Base-by-base conservation (phyloP, 2,113 vertebrate genomes). In the Microtus ochrogaster region DNA sequence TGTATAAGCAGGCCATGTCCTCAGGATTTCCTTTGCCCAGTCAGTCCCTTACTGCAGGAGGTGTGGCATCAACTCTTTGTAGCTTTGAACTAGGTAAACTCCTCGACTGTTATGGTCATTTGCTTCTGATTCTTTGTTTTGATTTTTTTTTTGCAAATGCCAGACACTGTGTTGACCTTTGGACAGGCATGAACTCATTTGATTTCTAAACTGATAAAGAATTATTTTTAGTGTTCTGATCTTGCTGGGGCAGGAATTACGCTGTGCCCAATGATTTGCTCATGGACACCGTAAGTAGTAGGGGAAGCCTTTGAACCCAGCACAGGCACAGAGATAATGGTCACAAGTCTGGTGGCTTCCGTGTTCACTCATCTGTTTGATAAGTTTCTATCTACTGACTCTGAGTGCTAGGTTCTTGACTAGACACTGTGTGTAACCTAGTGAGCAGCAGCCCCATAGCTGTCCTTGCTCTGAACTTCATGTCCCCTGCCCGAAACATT, bases 181-280 rank as follows among this genome's bases (percentile, higher is more conserved):
- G 22, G 33, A 55, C 58, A 68, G 52, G 47, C 2, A 49, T 73
- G 49, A 22, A 47, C 36, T 78, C 44, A 52, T 52, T 90, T 91
- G 77, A 52, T 86, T 86, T 92, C 63, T 73, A 52, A 68, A 52
- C 88, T 70, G 39, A 13, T 44, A 86, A 58, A 70, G n/a, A 79
- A 10, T 11, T 7, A 30, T 7, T 89, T 89, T 94, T 78, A 4
- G 74, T 28, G 10, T 90, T 91, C 68, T 74, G 36, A 76, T 61
- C 68, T 94, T 78, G 26, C 30, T 61, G 24, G 78, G 49, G 44
- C 82, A 28, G n/a, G 47, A 55, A 41, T 72, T 76, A 84, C 4
- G 1, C 0, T 89, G 4, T 79, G 30, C 21, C 33, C 39, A 12
- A 36, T 16, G 24, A 85, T 39, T 65, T n/a, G 3, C 17, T 85